Evolutionary conservation across 2,888 invertebrate genomes (phyloP).

Genomic region (Sympetrum striolatum): DNA sequence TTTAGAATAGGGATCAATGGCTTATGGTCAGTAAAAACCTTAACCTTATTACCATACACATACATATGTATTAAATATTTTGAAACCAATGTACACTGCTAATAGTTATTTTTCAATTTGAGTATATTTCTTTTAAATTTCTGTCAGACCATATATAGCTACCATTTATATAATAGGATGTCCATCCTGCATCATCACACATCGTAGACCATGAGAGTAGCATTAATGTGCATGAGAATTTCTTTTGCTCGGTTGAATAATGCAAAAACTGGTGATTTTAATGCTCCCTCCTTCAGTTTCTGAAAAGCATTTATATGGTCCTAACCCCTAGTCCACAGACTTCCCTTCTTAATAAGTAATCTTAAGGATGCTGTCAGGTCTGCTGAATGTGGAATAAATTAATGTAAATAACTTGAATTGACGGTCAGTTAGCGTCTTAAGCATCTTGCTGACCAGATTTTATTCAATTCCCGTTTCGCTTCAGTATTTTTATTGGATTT

Average conservation of each 20-base stretch:
- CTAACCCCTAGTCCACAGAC: slow-evolving; percentile 45
- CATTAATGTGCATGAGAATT: background rate
- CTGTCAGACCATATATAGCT: background rate
- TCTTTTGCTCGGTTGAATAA: slow-evolving; percentile 47
- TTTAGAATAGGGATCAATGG: too few relatives aligned
- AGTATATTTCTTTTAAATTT: background rate
- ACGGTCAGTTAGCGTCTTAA: too few relatives aligned
- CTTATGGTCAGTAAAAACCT: too few relatives aligned
- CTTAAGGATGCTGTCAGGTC: slow-evolving; percentile 49
- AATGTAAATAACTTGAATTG: slow-evolving; percentile 52
- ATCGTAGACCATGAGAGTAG: background rate
- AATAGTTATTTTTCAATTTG: background rate
- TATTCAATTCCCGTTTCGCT: too few relatives aligned
- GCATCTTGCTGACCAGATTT: too few relatives aligned
- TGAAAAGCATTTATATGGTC: too few relatives aligned
- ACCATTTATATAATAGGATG: background rate
- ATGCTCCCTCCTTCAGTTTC: slow-evolving; percentile 46
- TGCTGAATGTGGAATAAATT: slow-evolving; percentile 52
- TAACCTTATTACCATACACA: background rate
- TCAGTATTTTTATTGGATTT: too few relatives aligned
- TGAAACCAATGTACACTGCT: background rate
- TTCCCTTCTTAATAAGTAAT: slow-evolving; percentile 47
- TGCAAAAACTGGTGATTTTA: slow-evolving; percentile 47
- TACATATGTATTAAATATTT: background rate
- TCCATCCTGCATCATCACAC: background rate